These are phyloP conservation scores for Cyprichromis sp. DNA, from an alignment of 2,113 vertebrate genomes.

Conservation along the genomic window DNA sequence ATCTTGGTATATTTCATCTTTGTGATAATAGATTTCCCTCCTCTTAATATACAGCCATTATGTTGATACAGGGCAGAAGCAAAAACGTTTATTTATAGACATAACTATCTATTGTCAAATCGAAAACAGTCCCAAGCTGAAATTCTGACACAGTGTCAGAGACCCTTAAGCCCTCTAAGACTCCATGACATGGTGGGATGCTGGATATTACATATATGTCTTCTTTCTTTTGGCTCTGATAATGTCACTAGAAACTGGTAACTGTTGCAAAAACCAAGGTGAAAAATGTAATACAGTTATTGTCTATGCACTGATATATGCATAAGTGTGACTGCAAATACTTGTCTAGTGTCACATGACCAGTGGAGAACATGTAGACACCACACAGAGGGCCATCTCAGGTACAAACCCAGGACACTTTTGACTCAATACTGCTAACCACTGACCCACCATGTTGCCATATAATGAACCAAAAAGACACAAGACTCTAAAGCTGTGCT, in stretches of 20 bases:
- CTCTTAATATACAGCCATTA: background rate
- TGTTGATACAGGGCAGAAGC: background rate
- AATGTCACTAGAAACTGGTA: background rate
- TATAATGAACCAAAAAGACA: background rate
- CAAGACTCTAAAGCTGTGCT: background rate
- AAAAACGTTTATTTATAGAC: accelerated
- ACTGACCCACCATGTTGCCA: background rate
- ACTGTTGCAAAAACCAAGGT: background rate
- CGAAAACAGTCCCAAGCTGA: background rate
- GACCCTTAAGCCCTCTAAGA: background rate
- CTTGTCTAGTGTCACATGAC: background rate
- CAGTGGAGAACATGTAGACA: background rate
- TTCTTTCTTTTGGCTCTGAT: background rate
- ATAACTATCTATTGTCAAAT: background rate
- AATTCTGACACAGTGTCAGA: background rate
- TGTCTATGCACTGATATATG: background rate
- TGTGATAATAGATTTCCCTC: background rate
- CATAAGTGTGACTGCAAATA: background rate
- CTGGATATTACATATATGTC: background rate
- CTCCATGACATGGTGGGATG: background rate
- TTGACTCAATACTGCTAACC: background rate
- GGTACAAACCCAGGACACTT: background rate
- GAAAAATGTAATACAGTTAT: background rate
- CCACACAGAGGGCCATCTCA: too few species aligned
- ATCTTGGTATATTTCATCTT: background rate